Evolutionary conservation across 2,113 vertebrate species (phyloP), one percentile per base, ranked within the genome.

Genomic region (Spea multiplicata): DNA sequence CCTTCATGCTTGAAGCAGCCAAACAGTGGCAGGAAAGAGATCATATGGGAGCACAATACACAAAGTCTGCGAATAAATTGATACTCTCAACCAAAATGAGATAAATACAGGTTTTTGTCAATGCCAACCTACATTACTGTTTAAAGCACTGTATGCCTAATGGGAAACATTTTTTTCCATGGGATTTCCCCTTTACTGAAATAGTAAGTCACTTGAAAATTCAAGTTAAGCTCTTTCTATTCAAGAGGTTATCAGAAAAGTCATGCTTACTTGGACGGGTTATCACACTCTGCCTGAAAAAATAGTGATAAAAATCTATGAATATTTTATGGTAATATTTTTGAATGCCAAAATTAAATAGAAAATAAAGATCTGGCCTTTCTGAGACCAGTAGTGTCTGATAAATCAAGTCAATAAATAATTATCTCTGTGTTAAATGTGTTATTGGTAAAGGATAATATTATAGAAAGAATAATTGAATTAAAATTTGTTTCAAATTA

Each of bases 321-420:
- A 81, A 61, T 73, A 68, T 73, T 81, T 59, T 73, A 76, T 72
- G 45, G 46, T 67, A 62, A 70, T 76, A 53, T 80, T 84, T 85
- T 82, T 69, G 14, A 78, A 81, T 70, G 70, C 46, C 49, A 57
- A 64, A 81, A 80, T 74, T 84, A 81, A 84, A 83, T 76, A 68
- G 46, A 7, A 0, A 59, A 16, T 59, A 71, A 83, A 80, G 74
- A 82, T 82, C 74, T 81, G 59, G 73, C 80, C 71, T 70, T 73
- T 82, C 71, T 65, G 65, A 72, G 71, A 46, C 50, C 47, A 53
- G 70, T 79, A 74, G 13, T 81, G 45, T 82, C 44, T 80, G 61
- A 73, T 83, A 70, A 83, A 81, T 83, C 80, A 84, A 81, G 55
- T 30, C 55, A 50, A 74, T 68, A 73, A 83, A 82, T 12, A 80